These are phyloP conservation scores for Alaudala cheleensis DNA, from an alignment of 2,113 vertebrate genomes.

Conservation along the genomic window DNA sequence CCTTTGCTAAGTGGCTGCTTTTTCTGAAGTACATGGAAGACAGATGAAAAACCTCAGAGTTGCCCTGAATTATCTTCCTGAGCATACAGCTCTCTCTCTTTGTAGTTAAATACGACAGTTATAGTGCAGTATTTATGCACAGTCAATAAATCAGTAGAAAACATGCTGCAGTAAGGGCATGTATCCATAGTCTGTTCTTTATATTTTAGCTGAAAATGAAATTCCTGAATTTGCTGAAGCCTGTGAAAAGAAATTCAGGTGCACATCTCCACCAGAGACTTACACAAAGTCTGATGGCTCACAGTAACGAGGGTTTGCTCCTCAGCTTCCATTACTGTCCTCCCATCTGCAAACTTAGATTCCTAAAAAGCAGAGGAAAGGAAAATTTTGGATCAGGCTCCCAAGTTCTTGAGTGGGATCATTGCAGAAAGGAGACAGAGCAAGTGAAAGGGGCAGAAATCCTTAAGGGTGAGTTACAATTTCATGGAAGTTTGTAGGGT, in stretches of 20 bases:
- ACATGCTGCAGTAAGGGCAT: background rate
- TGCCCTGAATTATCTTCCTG: conserved; percentile 33
- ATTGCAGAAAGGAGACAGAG: background rate
- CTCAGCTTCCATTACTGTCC: background rate
- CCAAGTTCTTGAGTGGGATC: background rate
- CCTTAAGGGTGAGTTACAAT: background rate
- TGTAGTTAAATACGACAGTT: conserved; percentile 43
- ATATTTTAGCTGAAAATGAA: background rate
- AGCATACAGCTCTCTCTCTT: conserved; percentile 13
- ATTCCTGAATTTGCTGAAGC: background rate
- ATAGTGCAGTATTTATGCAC: conserved; percentile 22
- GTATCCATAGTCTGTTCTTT: background rate
- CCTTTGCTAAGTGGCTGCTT: background rate
- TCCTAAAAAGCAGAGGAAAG: background rate
- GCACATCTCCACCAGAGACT: background rate
- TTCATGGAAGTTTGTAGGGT: background rate
- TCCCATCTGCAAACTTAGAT: background rate
- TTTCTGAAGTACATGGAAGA: background rate
- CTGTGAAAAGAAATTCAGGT: background rate
- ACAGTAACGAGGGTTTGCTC: background rate
- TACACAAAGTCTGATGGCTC: background rate
- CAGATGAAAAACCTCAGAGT: background rate
- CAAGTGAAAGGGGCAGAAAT: background rate
- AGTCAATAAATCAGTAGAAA: conserved; percentile 54
- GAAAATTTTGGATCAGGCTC: background rate